phyloP scores from a whole-genome alignment of 2,113 vertebrate species.

The Oreochromis niloticus region DNA sequence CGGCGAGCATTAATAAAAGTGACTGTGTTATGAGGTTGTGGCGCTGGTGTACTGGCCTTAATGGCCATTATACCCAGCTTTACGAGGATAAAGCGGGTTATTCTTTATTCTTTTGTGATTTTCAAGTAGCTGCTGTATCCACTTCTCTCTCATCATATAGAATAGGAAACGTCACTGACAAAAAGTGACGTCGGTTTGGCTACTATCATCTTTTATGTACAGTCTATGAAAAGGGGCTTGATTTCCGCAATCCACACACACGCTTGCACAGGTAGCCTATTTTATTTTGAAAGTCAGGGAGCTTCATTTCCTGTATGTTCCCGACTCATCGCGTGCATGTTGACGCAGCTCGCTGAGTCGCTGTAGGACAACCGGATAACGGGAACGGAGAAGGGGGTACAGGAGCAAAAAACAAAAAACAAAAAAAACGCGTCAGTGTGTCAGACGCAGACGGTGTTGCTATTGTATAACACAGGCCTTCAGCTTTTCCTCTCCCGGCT shows the following conservation, averaged over 20 bases:
- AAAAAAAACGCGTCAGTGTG: constrained; percentile 27
- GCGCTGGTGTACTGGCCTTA: neutral
- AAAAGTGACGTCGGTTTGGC: neutral
- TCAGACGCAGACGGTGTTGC: constrained; percentile 17
- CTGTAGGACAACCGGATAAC: constrained; percentile 57
- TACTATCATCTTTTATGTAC: neutral
- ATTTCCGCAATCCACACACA: neutral
- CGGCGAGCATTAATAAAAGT: neutral
- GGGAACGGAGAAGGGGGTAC: constrained; percentile 45
- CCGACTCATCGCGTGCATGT: neutral
- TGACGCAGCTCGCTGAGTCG: constrained; percentile 33
- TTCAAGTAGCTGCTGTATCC: neutral
- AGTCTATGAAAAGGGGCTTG: neutral
- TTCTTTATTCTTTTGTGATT: neutral
- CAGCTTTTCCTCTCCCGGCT: neutral
- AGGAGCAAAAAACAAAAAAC: neutral
- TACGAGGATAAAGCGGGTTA: neutral
- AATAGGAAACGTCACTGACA: neutral
- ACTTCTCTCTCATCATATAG: neutral
- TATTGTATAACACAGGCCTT: constrained; percentile 45
- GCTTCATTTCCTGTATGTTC: neutral
- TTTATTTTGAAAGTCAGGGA: neutral
- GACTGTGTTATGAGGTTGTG: rapidly evolving
- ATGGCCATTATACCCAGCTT: neutral
- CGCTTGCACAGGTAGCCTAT: rapidly evolving